These are phyloP conservation scores for Aepyceros melampus DNA, from an alignment of 2,113 vertebrate genomes.

Conservation along the genomic window DNA sequence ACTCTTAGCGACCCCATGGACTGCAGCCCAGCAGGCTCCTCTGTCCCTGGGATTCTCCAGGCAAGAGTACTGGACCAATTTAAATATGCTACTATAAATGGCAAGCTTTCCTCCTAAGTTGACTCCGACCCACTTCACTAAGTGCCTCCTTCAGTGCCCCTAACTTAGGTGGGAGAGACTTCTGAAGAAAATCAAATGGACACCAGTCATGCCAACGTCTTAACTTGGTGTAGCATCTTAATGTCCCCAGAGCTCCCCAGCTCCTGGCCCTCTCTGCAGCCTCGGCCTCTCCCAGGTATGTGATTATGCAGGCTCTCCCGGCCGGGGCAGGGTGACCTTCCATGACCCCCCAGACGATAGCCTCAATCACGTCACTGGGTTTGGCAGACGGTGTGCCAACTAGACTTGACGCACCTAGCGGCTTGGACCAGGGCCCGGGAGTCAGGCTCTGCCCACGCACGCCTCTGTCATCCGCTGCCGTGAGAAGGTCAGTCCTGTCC, in stretches of 20 bases:
- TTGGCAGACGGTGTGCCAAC: neutral
- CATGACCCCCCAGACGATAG: neutral
- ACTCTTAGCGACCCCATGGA: too few species aligned
- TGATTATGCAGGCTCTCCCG: neutral
- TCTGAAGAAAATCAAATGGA: neutral
- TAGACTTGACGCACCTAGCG: too few species aligned
- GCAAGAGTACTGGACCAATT: too few species aligned
- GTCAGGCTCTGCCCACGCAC: neutral
- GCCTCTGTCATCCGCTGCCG: fast-evolving
- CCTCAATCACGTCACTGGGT: neutral
- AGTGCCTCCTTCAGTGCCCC: neutral
- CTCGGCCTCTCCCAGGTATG: neutral
- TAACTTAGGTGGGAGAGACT: neutral
- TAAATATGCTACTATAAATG: neutral
- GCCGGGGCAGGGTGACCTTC: neutral
- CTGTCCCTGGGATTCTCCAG: too few species aligned
- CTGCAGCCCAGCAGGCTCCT: too few species aligned
- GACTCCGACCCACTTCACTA: neutral
- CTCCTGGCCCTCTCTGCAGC: neutral
- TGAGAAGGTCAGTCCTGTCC: neutral
- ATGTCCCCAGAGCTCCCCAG: neutral
- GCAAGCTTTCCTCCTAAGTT: neutral
- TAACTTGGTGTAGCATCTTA: neutral
- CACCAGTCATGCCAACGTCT: neutral
- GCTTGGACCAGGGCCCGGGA: neutral